Evolutionary conservation across 2,113 vertebrate species (phyloP), one percentile per base, ranked within the genome.

Genomic region (Petrocephalus microphthalmus): DNA sequence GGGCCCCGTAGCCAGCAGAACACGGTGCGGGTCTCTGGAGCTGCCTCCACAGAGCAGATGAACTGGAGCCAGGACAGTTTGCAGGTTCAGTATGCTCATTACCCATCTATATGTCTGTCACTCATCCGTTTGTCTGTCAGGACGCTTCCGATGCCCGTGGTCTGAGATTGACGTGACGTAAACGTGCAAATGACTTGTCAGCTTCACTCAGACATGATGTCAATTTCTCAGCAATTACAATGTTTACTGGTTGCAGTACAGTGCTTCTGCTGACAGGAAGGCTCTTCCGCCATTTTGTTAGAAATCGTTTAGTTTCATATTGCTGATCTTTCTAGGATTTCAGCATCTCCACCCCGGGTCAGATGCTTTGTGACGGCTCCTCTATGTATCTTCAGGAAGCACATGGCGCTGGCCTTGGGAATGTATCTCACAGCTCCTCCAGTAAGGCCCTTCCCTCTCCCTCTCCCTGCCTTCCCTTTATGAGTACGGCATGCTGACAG

Each of bases 11-110:
- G 33, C 37, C 84, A 87, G 25, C 8, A 88, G 60, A 86, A 74
- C 5, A 64, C 51, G 82, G 91, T 94, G 87, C 91, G 96, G 88
- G 91, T 95, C 56, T 91, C 94, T 10, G 93, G 87, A 54, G n/a
- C 89, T 33, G 92, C 92, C 86, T 87, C 49, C 0, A 84, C 89
- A 5, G 84, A 87, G 6, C 78, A 90, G 42, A 67, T 10, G 19
- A n/a, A 33, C 17, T 15, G 15, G 64, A 74, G 25, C 19, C 45
- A 71, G 33, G 29, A 42, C 64, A 25, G 2, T 51, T 47, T 42
- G 11, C 25, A 86, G 60, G 88, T 74, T 4, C 74, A 15, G 13
- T 45, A 5, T 64, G 17, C 17, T 3, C 49, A 37, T 45, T n/a
- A 15, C 25, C 7, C 17, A 53, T 49, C 33, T 42, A 2, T 29